Evolutionary conservation across 2,113 vertebrate genomes (phyloP).

Genomic region (Anoplopoma fimbria): DNA sequence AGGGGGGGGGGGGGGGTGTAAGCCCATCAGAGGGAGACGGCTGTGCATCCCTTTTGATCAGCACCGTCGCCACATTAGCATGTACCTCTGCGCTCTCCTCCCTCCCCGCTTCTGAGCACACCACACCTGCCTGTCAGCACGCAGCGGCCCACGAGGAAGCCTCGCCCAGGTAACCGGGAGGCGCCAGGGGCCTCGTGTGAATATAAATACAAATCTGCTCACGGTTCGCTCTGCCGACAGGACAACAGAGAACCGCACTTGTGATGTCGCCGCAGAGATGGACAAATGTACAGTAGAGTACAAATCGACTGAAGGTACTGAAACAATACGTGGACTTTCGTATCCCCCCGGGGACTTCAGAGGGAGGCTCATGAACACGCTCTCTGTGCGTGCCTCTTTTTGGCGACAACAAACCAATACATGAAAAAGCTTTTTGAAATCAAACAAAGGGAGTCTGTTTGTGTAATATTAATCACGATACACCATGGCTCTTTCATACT

Average conservation of each 20-base stretch:
- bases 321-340: constrained; percentile 27
- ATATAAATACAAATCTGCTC: constrained; percentile 55
- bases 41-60: constrained; percentile 75
- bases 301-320: constrained; percentile 30
- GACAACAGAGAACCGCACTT: no score
- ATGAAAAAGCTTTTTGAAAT: constrained; percentile 36
- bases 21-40: constrained; percentile 56
- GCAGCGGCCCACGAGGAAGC: constrained; percentile 16
- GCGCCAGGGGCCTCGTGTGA: constrained; percentile 35
- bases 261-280: constrained; percentile 47
- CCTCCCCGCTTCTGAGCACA: constrained; percentile 7
- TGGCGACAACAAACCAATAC: constrained; percentile 43
- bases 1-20: constrained; percentile 24
- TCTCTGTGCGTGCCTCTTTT: neutral
- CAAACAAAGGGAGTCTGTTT: constrained; percentile 37
- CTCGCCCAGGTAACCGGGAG: constrained; percentile 67
- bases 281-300: constrained; percentile 36
- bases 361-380: constrained; percentile 12
- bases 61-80: constrained; percentile 63
- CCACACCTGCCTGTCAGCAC: constrained; percentile 65
- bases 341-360: constrained; percentile 39
- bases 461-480: neutral
- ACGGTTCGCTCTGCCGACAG: no score
- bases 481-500: constrained; percentile 27
- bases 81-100: constrained; percentile 51